Conservation (phyloP, 2,888 invertebrate species). For the Ctena decussata region DNA sequence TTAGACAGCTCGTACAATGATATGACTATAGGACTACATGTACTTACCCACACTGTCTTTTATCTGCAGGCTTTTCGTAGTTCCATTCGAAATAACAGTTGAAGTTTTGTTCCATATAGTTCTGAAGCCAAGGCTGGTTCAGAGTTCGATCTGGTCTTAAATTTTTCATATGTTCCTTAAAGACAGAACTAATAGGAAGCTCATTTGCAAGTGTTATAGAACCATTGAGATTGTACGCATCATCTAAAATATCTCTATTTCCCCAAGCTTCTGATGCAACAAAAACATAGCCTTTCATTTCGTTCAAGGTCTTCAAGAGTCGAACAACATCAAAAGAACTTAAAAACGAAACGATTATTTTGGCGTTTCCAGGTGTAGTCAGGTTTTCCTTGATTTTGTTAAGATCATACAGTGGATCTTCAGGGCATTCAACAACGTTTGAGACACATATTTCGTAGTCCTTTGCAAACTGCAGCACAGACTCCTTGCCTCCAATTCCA, state of each 20-base stretch:
- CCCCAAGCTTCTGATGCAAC: slow-evolving; percentile 48
- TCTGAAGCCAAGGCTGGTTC: slow-evolving; percentile 16
- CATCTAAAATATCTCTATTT: slow-evolving; percentile 27
- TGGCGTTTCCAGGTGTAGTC: background rate
- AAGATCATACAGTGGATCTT: background rate
- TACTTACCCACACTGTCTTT: slow-evolving; percentile 20
- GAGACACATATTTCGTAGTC: slow-evolving; percentile 23
- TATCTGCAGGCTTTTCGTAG: slow-evolving; percentile 15
- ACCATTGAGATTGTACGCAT: slow-evolving; percentile 24
- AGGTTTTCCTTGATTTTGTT: background rate
- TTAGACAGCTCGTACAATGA: no score
- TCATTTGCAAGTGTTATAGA: slow-evolving; percentile 34
- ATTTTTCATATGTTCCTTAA: slow-evolving; percentile 11
- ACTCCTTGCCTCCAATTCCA: slow-evolving; percentile 36
- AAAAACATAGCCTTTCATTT: slow-evolving; percentile 12
- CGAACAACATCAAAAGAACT: slow-evolving; percentile 31
- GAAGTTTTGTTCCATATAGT: slow-evolving; percentile 30
- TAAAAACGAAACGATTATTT: slow-evolving; percentile 34
- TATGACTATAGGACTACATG: no score
- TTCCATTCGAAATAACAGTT: slow-evolving; percentile 41
- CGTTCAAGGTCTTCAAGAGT: slow-evolving; percentile 21
- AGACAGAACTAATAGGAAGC: background rate
- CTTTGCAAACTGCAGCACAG: background rate
- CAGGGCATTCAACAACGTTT: background rate
- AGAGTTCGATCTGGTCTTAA: background rate